Evolutionary conservation across 2,888 invertebrate species (phyloP), one percentile per base, ranked within the genome.

Genomic region (Pachliopta kotzebuea): DNA sequence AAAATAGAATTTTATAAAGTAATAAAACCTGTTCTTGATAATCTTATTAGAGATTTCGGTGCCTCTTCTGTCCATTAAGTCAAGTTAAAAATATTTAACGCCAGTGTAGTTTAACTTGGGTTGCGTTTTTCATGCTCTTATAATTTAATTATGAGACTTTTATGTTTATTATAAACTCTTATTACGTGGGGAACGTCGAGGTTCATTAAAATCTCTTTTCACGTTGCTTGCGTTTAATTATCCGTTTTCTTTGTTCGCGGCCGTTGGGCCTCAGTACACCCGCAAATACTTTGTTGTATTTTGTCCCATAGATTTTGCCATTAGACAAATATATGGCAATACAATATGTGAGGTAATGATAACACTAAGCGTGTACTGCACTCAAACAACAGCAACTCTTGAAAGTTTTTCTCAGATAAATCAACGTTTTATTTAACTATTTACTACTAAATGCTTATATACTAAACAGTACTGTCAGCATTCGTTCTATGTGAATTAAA

Each of bases 191-290:
- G 80, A 85, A 81, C 83, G 84, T 78, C 81, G 81, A 77, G 80
- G 81, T 86, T 89, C 88, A 88, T 90, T 90, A 88, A 90, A 90
- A 86, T 85, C 86, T 87, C 84, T 86, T 86, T 86, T 84, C 86
- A 81, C 83, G 80, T 82, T 76, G 84, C 85, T 84, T 83, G 81
- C 78, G 83, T 85, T 86, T 89, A 89, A 90, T 90, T 89, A 88
- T 90, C 88, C 88, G 89, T 86, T 86, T 84, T 86, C 86, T 87
- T 90, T 89, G 86, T 90, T 85, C 77, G 70, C 75, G 69, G 69
- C 78, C 82, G 81, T 77, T 82, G 80, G 76, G 77, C 78, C 78
- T 77, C 77, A 82, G 82, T 79, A 77, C 80, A 79, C 77, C 75
- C 76, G 78, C 76, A 75, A 81, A 83, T 80, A 81, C 77, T 81